phyloP scores from a whole-genome alignment of 2,888 invertebrate genomes.

The Epinotia demarniana region DNA sequence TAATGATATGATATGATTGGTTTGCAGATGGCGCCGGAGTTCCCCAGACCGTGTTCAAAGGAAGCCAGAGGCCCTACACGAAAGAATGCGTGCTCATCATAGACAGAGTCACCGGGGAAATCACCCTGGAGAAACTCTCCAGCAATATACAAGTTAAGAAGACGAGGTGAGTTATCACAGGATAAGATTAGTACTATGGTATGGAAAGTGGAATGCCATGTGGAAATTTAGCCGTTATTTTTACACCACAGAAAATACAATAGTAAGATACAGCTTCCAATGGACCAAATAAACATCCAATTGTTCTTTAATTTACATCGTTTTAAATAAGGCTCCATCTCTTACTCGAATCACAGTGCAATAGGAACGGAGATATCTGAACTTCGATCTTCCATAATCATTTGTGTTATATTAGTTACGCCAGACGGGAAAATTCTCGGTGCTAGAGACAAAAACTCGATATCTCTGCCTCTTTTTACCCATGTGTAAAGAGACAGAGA shows the following conservation, averaged over 20 bases:
- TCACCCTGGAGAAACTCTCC: slow-evolving; percentile 95
- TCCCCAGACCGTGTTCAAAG: slow-evolving; percentile 97
- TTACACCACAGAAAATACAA: too few relatives aligned
- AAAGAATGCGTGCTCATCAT: slow-evolving; percentile 98
- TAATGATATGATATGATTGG: neutral
- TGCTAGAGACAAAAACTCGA: too few relatives aligned
- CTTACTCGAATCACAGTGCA: neutral
- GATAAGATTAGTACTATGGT: neutral
- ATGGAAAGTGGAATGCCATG: neutral
- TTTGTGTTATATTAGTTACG: too few relatives aligned
- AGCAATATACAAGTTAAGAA: slow-evolving; percentile 97
- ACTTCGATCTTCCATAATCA: too few relatives aligned
- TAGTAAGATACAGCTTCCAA: too few relatives aligned
- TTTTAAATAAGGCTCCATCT: neutral
- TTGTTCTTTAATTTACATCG: too few relatives aligned
- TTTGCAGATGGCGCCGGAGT: slow-evolving; percentile 93
- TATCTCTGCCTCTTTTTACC: too few relatives aligned
- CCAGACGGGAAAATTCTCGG: too few relatives aligned
- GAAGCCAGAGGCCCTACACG: slow-evolving; percentile 95
- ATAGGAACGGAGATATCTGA: neutral
- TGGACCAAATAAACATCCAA: too few relatives aligned
- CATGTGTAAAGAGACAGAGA: too few relatives aligned
- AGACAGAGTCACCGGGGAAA: slow-evolving; percentile 96
- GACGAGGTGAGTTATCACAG: slow-evolving; percentile 86
- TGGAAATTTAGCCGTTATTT: too few relatives aligned